Conservation (phyloP, 2,113 vertebrate species). For the Saimiri boliviensis region DNA sequence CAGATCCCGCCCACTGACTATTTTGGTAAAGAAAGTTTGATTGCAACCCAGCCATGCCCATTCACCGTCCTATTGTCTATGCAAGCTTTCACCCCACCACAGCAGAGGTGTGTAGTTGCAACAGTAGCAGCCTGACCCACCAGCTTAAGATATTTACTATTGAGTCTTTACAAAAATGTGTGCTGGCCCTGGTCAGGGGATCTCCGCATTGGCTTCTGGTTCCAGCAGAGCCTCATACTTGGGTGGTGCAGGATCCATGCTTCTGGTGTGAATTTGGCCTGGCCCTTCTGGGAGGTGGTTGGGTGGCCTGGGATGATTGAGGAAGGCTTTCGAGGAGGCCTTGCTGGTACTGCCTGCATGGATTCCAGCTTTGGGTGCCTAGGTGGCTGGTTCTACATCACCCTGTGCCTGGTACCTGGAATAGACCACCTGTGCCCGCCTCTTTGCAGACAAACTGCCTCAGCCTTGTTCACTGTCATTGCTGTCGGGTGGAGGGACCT, state of each 20-base stretch:
- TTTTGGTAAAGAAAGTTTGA: neutral
- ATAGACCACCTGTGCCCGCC: accelerated
- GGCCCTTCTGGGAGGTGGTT: neutral
- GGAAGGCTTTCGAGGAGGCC: neutral
- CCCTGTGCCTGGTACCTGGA: neutral
- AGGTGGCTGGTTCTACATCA: neutral
- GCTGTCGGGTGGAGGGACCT: neutral
- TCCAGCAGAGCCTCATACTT: neutral
- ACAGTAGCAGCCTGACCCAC: neutral
- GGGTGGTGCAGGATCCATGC: neutral
- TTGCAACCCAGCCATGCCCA: accelerated
- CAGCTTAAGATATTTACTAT: neutral
- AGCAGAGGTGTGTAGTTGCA: neutral
- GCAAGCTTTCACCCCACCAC: accelerated
- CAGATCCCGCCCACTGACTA: neutral
- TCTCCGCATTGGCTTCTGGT: neutral
- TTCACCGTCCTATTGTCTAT: accelerated
- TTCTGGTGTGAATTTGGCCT: neutral
- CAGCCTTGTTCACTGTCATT: neutral
- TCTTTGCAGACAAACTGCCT: neutral
- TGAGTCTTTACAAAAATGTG: neutral
- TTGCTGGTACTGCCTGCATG: neutral
- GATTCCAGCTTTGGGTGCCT: neutral
- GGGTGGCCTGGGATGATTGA: neutral
- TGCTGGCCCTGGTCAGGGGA: neutral